Conservation (phyloP, 2,113 vertebrate genomes). For the Limanda limanda region DNA sequence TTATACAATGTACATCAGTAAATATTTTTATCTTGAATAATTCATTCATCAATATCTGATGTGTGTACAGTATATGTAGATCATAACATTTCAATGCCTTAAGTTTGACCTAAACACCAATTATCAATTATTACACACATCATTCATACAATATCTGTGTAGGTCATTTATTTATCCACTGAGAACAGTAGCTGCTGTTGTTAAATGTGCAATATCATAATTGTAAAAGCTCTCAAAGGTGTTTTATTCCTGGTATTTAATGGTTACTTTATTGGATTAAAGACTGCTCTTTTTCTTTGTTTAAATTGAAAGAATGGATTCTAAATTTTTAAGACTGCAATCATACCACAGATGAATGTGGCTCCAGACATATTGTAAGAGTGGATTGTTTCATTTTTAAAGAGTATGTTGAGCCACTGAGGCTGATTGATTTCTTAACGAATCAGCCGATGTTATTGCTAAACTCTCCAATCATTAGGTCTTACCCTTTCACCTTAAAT, state of each 20-base stretch:
- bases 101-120: conserved; percentile 26
- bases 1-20: too few relatives aligned
- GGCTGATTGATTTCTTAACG: too few relatives aligned
- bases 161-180: conserved; percentile 39
- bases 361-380: conserved; percentile 1
- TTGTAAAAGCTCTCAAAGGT: conserved; percentile 37
- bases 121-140: conserved; percentile 20
- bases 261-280: conserved; percentile 45
- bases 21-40: too few relatives aligned
- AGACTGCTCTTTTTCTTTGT: conserved; percentile 1
- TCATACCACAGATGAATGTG: conserved; percentile 14
- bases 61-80: too few relatives aligned
- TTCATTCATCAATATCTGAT: too few relatives aligned
- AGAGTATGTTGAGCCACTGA: background rate
- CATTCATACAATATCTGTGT: conserved; percentile 29
- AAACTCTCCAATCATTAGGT: too few relatives aligned
- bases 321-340: conserved; percentile 27
- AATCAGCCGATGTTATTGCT: too few relatives aligned
- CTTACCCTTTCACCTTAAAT: background rate
- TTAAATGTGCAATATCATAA: conserved; percentile 21
- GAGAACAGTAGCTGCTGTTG: conserved; percentile 25
- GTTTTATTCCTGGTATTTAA: conserved; percentile 47
- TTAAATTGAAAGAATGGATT: conserved; percentile 23
- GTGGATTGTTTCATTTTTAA: background rate
- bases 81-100: conserved; percentile 9